Evolutionary conservation across 2,113 vertebrate species (phyloP), one percentile per base, ranked within the genome.

Genomic region (Rhipidura dahli): DNA sequence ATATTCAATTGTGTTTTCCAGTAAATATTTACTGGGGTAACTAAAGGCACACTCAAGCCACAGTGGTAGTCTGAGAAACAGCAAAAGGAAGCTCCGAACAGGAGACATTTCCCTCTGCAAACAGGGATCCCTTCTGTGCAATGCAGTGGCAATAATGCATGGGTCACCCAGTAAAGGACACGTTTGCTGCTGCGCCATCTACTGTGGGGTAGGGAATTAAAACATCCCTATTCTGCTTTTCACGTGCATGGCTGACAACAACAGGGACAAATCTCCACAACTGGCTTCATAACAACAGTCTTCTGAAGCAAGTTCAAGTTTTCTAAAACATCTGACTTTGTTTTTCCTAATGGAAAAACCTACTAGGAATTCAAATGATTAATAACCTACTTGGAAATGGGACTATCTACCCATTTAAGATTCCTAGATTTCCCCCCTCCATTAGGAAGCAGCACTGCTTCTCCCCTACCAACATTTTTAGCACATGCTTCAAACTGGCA

Each of bases 121-220:
- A 45, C 2, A 33, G n/a, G 35, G 50, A 44, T 13, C 31, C 22
- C 27, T 78, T n/a, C 57, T 27, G 37, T 3, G 3, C 33, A 20
- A 7, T 0, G 2, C 1, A 2, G n/a, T 20, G 27, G 53, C 44
- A 49, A 40, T 13, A 53, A 53, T 6, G 30, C 35, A 44, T 39
- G 24, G 26, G 28, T 39, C 31, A 57, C 20, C 3, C 3, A 7
- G 31, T 17, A 75, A 66, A 75, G 47, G 27, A 70, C 13, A n/a
- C 2, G 2, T 66, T 11, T 69, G 10, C 40, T 81, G 64, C 40
- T 61, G 69, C 56, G 51, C 26, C 42, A 40, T 11, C 45, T 85
- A 0, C 28, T 11, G 17, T 5, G 16, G 26, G 10, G 10, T 10
- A 17, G 22, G 6, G 10, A 86, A 71, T 50, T 22, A 68, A 59